Evolutionary conservation across 2,113 vertebrate genomes (phyloP).

Genomic region (Herpetotheres cachinnans): DNA sequence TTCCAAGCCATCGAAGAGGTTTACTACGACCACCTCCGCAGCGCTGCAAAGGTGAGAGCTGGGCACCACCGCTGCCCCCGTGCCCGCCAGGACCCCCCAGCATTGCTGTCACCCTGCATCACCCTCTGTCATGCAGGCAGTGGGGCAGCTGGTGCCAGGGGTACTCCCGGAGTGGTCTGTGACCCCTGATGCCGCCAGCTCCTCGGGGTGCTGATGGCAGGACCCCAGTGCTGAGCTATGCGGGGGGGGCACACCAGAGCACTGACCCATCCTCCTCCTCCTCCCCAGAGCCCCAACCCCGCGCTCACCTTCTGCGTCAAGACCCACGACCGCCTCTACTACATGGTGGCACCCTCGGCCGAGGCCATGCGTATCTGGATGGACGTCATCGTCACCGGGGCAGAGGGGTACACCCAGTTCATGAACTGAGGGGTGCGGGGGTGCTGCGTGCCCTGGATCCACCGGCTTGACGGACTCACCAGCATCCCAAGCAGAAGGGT

Average conservation of each 20-base stretch:
- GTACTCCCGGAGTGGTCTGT: rapidly evolving
- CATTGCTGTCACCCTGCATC: not conserved
- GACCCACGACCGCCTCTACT: slow-evolving; percentile 96
- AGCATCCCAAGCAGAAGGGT: not conserved
- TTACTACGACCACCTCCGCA: slow-evolving; percentile 94
- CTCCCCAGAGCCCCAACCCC: slow-evolving; percentile 88
- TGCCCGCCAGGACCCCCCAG: rapidly evolving
- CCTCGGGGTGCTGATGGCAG: rapidly evolving
- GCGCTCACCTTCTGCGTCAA: slow-evolving; percentile 96
- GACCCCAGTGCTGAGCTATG: not conserved
- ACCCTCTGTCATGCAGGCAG: rapidly evolving
- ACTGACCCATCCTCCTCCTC: not conserved
- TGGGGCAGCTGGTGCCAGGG: rapidly evolving
- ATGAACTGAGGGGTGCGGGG: slow-evolving; percentile 76
- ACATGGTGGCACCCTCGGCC: slow-evolving; percentile 90
- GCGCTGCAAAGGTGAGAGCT: slow-evolving; percentile 82
- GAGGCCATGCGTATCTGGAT: slow-evolving; percentile 99
- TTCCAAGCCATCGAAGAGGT: slow-evolving; percentile 98
- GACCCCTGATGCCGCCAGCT: rapidly evolving
- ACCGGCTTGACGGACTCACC: not conserved
- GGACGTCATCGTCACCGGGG: slow-evolving; percentile 95
- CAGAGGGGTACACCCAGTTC: slow-evolving; percentile 97
- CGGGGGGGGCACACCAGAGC: rapidly evolving
- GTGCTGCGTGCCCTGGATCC: not conserved
- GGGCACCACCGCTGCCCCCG: rapidly evolving